These are phyloP conservation scores for Pantala flavescens DNA, from an alignment of 1,140 invertebrate genomes.

Conservation along the genomic window DNA sequence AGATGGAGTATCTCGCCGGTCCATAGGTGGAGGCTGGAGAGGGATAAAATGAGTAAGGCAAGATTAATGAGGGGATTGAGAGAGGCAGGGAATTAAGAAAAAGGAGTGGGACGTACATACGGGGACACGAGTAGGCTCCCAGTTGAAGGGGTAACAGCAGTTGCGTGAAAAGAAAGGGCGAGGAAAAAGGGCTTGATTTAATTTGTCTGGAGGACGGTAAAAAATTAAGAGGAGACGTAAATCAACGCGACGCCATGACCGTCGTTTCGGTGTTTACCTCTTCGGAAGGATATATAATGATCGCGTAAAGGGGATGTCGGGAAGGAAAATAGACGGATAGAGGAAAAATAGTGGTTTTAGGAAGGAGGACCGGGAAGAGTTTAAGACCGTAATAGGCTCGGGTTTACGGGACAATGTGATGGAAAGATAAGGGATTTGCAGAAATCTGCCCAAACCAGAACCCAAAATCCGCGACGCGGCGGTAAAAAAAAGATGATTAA, in stretches of 20 bases:
- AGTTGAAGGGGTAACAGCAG: not conserved
- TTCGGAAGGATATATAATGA: not conserved
- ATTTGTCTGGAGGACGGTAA: not conserved
- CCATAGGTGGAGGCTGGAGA: too few species aligned
- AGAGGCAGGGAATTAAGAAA: not conserved
- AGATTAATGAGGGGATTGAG: conserved; percentile 9
- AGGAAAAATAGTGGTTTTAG: not conserved
- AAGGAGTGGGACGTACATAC: not conserved
- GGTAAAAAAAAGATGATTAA: too few species aligned
- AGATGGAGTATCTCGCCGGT: too few species aligned
- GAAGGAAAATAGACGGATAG: not conserved
- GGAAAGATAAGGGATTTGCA: too few species aligned
- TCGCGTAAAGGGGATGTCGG: not conserved
- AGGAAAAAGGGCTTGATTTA: not conserved
- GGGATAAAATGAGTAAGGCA: too few species aligned
- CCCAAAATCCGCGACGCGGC: too few species aligned
- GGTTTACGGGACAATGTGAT: too few species aligned
- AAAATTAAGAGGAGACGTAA: not conserved
- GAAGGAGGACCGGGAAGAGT: not conserved
- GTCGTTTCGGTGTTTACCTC: not conserved
- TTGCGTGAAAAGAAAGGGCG: not conserved
- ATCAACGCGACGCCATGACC: not conserved
- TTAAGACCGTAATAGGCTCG: too few species aligned
- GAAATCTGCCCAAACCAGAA: too few species aligned
- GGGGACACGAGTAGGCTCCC: not conserved